Conservation (phyloP, 1,140 invertebrate species). For the Ditylenchus dipsaci region DNA sequence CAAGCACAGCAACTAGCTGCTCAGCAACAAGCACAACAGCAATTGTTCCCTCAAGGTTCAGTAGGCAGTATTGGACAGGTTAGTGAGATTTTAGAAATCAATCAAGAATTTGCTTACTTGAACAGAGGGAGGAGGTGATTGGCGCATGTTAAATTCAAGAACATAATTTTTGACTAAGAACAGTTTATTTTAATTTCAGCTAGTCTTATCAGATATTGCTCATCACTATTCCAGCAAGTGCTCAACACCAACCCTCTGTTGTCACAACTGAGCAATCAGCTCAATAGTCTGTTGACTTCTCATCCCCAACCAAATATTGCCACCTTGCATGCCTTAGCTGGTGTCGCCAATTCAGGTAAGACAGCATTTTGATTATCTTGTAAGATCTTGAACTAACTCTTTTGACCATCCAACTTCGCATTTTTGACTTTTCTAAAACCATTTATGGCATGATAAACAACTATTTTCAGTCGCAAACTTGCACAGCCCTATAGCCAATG, state of each 20-base stretch:
- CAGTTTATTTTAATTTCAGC: not conserved
- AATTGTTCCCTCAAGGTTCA: not conserved
- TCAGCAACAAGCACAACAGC: slow-evolving; percentile 5
- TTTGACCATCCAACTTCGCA: not conserved
- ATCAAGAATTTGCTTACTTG: not conserved
- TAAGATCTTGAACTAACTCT: not conserved
- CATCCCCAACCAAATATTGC: not conserved
- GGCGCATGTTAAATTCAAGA: not conserved
- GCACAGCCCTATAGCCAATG: not conserved
- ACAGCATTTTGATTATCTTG: no score
- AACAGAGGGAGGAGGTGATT: not conserved
- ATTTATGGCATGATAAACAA: not conserved
- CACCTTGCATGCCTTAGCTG: not conserved
- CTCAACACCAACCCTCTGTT: not conserved
- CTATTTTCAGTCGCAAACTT: not conserved
- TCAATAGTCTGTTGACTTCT: not conserved
- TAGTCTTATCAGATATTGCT: not conserved
- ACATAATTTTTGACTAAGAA: not conserved
- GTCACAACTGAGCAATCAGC: not conserved
- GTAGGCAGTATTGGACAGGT: not conserved
- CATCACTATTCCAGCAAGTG: not conserved
- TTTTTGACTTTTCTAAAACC: not conserved
- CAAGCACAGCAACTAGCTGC: not conserved
- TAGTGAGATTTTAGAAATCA: not conserved
- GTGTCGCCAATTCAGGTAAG: not conserved